Evolutionary conservation across 1,140 invertebrate genomes (phyloP).

Genomic region (Drosophila jambulina): DNA sequence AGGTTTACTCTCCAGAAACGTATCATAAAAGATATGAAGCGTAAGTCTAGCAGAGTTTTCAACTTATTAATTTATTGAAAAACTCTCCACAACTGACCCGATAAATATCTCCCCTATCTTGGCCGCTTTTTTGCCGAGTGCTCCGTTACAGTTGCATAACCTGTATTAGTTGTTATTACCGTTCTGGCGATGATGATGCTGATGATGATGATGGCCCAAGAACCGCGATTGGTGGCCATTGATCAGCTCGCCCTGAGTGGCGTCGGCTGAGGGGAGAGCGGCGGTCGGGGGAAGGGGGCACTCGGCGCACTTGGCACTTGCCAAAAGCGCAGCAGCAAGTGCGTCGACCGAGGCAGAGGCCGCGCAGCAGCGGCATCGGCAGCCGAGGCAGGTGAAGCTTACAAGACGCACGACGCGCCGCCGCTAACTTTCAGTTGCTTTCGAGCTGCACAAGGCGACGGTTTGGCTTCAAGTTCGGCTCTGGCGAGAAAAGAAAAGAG

Average conservation of each 20-base stretch:
- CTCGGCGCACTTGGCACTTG: constrained; percentile 61
- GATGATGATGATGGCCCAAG: constrained; percentile 40
- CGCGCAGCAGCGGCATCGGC: constrained; percentile 3
- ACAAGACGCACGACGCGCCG: constrained; percentile 70
- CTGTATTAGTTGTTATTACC: constrained; percentile 83
- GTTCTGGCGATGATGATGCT: constrained; percentile 49
- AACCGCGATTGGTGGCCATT: constrained; percentile 59
- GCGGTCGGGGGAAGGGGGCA: not conserved
- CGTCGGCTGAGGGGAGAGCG: not conserved
- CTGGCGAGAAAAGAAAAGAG: constrained; percentile 13
- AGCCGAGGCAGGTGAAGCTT: constrained; percentile 50
- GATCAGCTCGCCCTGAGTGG: constrained; percentile 53
- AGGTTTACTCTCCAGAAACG: not conserved
- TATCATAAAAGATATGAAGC: not conserved
- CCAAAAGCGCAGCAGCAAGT: constrained; percentile 65
- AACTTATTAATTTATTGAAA: no score
- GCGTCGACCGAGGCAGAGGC: constrained; percentile 15
- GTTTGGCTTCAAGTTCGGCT: constrained; percentile 39
- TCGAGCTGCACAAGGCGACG: constrained; percentile 75
- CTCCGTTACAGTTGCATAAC: constrained; percentile 74
- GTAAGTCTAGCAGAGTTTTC: no score
- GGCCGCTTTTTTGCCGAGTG: constrained; percentile 21
- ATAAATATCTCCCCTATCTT: not conserved
- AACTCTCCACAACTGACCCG: not conserved
- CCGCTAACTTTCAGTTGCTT: constrained; percentile 76